Evolutionary conservation across 2,888 invertebrate species (phyloP).

Genomic region (Tigriopus californicus): DNA sequence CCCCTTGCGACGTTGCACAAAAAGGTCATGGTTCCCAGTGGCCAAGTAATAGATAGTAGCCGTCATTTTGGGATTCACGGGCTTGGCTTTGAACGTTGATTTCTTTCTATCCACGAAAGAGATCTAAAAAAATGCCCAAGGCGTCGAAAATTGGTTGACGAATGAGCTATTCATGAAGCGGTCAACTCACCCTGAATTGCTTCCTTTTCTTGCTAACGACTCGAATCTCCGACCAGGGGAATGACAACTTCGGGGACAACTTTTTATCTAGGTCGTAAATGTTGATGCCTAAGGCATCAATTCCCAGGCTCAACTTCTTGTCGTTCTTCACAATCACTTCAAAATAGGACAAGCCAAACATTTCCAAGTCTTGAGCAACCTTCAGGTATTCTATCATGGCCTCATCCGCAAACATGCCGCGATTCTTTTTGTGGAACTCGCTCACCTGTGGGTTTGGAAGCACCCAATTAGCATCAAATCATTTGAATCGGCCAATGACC

Average conservation of each 20-base stretch:
- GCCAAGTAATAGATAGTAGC: neutral
- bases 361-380: neutral
- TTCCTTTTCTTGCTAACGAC: neutral
- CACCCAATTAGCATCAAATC: too few species aligned
- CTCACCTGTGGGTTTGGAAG: too few species aligned
- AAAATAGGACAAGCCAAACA: slow-evolving; percentile 8
- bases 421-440: neutral
- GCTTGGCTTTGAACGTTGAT: neutral
- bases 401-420: neutral
- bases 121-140: neutral
- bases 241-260: slow-evolving; percentile 1
- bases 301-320: slow-evolving; percentile 7
- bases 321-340: neutral
- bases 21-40: slow-evolving; percentile 1
- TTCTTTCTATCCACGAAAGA: neutral
- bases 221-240: slow-evolving; percentile 11
- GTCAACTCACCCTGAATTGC: neutral
- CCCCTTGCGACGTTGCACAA: neutral
- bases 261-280: slow-evolving; percentile 5
- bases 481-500: too few species aligned
- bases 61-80: neutral
- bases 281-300: slow-evolving; percentile 9
- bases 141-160: neutral
- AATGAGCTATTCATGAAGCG: neutral
- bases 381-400: slow-evolving; percentile 12